Evolutionary conservation across 1,140 invertebrate species (phyloP).

Genomic region (Papilio machaon): DNA sequence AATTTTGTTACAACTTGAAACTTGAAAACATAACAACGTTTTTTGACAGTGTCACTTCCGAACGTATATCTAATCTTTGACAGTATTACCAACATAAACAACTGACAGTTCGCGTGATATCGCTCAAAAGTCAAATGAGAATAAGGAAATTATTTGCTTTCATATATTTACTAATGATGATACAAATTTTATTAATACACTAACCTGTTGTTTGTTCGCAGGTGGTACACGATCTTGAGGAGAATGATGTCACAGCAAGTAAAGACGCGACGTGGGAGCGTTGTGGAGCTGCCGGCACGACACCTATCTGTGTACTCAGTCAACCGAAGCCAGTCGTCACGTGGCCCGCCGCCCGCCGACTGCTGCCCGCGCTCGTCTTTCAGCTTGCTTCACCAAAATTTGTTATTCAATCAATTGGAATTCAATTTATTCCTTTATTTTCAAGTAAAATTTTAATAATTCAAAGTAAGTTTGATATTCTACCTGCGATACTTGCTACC

Average conservation of each 20-base stretch:
- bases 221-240: conserved; percentile 32
- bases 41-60: background rate
- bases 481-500: background rate
- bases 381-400: conserved; percentile 27
- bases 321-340: conserved; percentile 51
- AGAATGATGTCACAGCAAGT: conserved; percentile 39
- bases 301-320: conserved; percentile 36
- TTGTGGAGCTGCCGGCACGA: conserved; percentile 16
- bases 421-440: conserved; percentile 27
- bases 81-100: conserved; percentile 52
- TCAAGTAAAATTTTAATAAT: background rate
- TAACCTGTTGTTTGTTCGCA: conserved; percentile 40
- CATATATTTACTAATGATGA: conserved; percentile 7
- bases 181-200: conserved; percentile 31
- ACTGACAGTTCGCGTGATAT: conserved; percentile 45
- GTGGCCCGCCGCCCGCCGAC: conserved; percentile 47
- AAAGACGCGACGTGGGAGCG: conserved; percentile 2
- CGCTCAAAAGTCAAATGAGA: conserved; percentile 35
- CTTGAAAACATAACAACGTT: background rate
- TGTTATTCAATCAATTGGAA: conserved; percentile 26
- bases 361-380: conserved; percentile 33
- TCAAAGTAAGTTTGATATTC: background rate
- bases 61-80: conserved; percentile 34
- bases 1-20: background rate
- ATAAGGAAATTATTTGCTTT: conserved; percentile 7